Percentiles rank a stretch among this genome's conserved stretches.
These are phyloP conservation scores for Macaria liturata DNA, from an alignment of 2,888 invertebrate genomes.

Conservation along the genomic window DNA sequence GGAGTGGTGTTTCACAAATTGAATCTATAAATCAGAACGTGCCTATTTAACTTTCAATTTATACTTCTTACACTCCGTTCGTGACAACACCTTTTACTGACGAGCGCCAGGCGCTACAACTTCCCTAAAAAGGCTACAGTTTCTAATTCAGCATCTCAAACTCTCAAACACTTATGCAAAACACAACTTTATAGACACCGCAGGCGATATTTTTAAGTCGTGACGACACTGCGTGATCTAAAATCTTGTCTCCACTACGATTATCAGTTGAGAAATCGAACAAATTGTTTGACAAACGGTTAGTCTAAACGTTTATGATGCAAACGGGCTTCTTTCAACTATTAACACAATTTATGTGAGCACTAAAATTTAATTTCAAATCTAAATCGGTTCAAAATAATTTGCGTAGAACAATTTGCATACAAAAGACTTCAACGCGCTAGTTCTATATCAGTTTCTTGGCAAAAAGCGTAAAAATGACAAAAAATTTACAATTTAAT, in stretches of 20 bases:
- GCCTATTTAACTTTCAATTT: conserved; percentile 34
- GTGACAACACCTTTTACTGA: conserved; percentile 34
- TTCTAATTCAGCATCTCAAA: conserved; percentile 23
- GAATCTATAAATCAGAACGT: conserved; percentile 18
- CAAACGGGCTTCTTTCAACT: conserved; percentile 2
- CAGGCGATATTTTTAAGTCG: conserved; percentile 29
- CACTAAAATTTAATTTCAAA: conserved; percentile 2
- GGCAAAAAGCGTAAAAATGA: conserved; percentile 22
- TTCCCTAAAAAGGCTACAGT: conserved; percentile 27
- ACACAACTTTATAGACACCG: conserved; percentile 22
- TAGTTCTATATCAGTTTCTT: conserved; percentile 19
- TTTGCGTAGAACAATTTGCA: conserved; percentile 8
- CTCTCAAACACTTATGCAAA: conserved; percentile 27
- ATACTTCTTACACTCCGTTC: conserved; percentile 28
- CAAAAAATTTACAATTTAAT: conserved; percentile 27
- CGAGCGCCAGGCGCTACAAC: conserved; percentile 24
- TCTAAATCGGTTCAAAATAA: not conserved
- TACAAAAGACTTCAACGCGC: conserved; percentile 35
- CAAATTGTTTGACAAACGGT: not conserved
- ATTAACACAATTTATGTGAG: not conserved
- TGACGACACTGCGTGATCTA: conserved; percentile 22
- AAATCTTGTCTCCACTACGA: conserved; percentile 1
- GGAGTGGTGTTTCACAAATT: conserved; percentile 20
- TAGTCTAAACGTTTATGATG: conserved; percentile 7
- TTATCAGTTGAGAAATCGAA: conserved; percentile 16